These are phyloP conservation scores for Zosterops japonicus DNA, from an alignment of 2,113 vertebrate genomes.

Conservation along the genomic window DNA sequence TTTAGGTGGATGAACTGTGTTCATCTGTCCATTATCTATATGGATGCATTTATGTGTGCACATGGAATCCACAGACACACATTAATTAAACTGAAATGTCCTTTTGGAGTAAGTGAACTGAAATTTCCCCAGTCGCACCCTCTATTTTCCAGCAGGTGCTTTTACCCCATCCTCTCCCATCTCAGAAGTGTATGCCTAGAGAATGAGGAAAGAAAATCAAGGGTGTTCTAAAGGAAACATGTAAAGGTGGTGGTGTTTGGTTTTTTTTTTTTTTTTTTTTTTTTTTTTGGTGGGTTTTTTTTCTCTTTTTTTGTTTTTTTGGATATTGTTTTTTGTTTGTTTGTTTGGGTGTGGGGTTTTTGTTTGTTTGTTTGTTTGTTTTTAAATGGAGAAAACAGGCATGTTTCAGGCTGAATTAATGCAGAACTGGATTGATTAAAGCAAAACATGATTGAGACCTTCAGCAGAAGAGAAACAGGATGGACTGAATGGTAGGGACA, in stretches of 20 bases:
- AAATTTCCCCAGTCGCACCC: background rate
- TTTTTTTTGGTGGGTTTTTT: too few relatives aligned
- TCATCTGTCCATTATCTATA: background rate
- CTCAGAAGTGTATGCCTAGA: background rate
- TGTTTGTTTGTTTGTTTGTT: background rate
- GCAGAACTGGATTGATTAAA: background rate
- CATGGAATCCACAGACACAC: background rate
- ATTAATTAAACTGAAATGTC: background rate
- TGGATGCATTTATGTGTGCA: background rate
- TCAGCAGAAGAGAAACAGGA: background rate
- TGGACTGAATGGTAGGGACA: background rate
- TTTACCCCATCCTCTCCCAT: background rate
- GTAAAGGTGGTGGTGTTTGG: background rate
- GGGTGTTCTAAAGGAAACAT: background rate
- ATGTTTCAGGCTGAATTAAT: background rate
- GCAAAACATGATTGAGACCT: background rate
- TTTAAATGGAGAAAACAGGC: background rate
- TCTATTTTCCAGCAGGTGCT: background rate
- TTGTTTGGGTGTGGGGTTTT: too few relatives aligned
- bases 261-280: background rate
- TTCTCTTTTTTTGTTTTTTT: too few relatives aligned
- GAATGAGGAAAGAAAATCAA: background rate
- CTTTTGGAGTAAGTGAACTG: background rate
- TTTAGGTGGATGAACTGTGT: background rate
- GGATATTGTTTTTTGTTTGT: too few relatives aligned